A percentile compares a stretch with the other conserved stretches of the same genome.
These are phyloP conservation scores for Chelidonichthys spinosus DNA, from an alignment of 2,797 vertebrate genomes.

Conservation along the genomic window DNA sequence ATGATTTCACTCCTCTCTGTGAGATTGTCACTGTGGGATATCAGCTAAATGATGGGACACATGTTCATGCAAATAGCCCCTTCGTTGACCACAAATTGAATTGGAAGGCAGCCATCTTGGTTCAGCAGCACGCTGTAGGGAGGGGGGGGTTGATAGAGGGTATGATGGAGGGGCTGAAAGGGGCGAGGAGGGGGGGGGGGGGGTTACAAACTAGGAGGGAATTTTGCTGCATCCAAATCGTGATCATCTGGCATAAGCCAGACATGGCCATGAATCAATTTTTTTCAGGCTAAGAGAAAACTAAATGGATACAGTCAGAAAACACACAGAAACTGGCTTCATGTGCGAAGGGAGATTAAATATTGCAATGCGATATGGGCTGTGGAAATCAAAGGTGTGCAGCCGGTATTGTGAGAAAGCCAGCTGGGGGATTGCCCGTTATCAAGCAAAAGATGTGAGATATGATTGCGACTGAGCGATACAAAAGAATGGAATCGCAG, in stretches of 20 bases:
- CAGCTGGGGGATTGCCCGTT: conserved; percentile 53
- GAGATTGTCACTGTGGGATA: conserved; percentile 70
- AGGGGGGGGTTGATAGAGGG: conserved; percentile 33
- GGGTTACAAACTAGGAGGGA: conserved; percentile 41
- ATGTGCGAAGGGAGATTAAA: conserved; percentile 60
- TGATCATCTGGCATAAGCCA: conserved; percentile 48
- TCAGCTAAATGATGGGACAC: conserved; percentile 75
- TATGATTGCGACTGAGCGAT: conserved; percentile 58
- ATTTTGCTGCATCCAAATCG: conserved; percentile 44
- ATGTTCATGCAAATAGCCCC: conserved; percentile 79
- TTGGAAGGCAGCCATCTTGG: conserved; percentile 79
- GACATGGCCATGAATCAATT: conserved; percentile 45
- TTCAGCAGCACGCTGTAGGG: conserved; percentile 56
- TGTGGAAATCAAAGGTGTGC: conserved; percentile 52
- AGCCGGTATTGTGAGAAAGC: conserved; percentile 38
- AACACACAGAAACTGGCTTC: conserved; percentile 37
- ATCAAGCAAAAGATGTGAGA: conserved; percentile 62
- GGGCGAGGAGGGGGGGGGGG: neutral
- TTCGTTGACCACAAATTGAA: conserved; percentile 76
- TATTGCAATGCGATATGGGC: conserved; percentile 54
- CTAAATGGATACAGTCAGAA: conserved; percentile 49
- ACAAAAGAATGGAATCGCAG: conserved; percentile 59
- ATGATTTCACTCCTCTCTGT: conserved; percentile 67
- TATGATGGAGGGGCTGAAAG: conserved; percentile 34
- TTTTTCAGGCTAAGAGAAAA: conserved; percentile 46